Conservation (phyloP, 2,888 invertebrate genomes). For the Dascillus cervinus region DNA sequence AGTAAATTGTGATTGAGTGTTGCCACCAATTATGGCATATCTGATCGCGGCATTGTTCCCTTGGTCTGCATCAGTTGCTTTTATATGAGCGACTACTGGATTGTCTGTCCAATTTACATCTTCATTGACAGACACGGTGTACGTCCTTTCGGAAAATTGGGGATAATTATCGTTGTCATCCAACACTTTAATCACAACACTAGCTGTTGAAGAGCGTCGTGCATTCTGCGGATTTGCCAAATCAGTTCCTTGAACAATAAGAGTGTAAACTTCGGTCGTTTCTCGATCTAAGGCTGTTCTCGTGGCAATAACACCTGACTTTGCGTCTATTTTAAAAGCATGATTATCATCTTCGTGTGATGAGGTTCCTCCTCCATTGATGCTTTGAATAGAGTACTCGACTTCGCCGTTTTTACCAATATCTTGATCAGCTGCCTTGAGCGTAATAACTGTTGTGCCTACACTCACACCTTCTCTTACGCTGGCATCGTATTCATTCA, state of each 20-base stretch:
- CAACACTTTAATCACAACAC: conserved; percentile 70
- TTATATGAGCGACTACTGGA: conserved; percentile 74
- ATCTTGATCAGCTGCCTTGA: conserved; percentile 89
- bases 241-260: conserved; percentile 80
- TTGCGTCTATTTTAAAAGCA: conserved; percentile 78
- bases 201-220: conserved; percentile 71
- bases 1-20: conserved; percentile 86
- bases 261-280: conserved; percentile 72
- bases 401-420: conserved; percentile 84
- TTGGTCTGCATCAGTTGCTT: conserved; percentile 85
- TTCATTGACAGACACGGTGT: conserved; percentile 80
- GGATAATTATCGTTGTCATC: conserved; percentile 94
- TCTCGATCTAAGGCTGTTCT: conserved; percentile 80
- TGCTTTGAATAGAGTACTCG: conserved; percentile 63
- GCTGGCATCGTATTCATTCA: conserved; percentile 80
- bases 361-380: conserved; percentile 54
- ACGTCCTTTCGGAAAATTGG: conserved; percentile 84
- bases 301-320: conserved; percentile 81
- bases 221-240: conserved; percentile 73
- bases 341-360: conserved; percentile 61
- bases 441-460: conserved; percentile 79
- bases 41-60: conserved; percentile 89
- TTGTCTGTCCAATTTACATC: conserved; percentile 78
- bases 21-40: conserved; percentile 93
- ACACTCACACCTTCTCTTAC: conserved; percentile 83